These are phyloP conservation scores for Pagrus major DNA, from an alignment of 2,113 vertebrate genomes.

Conservation along the genomic window DNA sequence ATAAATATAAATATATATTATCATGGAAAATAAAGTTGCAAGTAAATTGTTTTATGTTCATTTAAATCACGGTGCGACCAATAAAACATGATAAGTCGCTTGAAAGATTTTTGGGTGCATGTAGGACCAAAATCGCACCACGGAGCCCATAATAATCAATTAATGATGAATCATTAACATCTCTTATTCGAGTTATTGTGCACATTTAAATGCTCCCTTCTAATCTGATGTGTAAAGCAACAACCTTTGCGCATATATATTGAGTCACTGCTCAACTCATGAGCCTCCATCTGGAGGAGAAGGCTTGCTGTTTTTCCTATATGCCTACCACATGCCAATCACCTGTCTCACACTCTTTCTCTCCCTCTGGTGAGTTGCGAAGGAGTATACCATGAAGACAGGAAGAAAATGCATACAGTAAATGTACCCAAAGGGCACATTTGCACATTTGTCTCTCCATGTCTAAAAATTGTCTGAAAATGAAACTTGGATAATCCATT, in stretches of 20 bases:
- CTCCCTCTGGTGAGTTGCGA: neutral
- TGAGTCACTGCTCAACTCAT: conserved; percentile 35
- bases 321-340: conserved; percentile 24
- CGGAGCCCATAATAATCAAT: no score
- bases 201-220: conserved; percentile 18
- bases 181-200: no score
- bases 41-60: no score
- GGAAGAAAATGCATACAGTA: neutral
- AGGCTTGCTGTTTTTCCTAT: conserved; percentile 41
- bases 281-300: conserved; percentile 35
- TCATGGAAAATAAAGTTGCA: no score
- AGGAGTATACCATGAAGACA: neutral
- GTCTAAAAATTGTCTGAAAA: neutral
- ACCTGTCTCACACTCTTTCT: conserved; percentile 11
- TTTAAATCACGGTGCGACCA: no score
- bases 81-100: no score
- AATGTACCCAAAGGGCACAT: neutral
- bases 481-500: neutral
- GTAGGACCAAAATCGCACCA: no score
- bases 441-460: neutral
- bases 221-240: conserved; percentile 8
- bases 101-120: no score
- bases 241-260: conserved; percentile 33
- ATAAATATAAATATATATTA: no score
- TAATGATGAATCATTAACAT: no score